phyloP scores from a whole-genome alignment of 2,113 vertebrate species.

The Oophaga pumilio region DNA sequence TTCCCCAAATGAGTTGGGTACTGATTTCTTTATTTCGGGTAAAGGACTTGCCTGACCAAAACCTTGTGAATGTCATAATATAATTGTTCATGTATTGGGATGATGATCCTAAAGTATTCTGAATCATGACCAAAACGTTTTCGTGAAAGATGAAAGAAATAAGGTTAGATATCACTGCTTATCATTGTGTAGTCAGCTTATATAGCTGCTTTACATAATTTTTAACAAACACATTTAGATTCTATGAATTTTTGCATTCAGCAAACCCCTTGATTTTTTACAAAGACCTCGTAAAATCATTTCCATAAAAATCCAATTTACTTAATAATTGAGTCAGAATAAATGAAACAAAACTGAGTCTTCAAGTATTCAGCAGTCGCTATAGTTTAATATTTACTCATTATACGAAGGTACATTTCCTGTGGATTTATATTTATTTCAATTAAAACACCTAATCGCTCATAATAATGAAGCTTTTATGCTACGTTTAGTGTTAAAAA shows the following conservation, averaged over 20 bases:
- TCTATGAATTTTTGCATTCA: background rate
- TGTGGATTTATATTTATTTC: constrained; percentile 37
- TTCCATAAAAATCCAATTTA: background rate
- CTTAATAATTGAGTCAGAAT: constrained; percentile 10
- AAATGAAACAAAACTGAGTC: background rate
- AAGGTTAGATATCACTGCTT: background rate
- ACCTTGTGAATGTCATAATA: too few relatives aligned
- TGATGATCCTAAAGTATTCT: too few relatives aligned
- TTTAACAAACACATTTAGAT: background rate
- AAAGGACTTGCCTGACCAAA: too few relatives aligned
- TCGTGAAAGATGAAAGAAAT: background rate
- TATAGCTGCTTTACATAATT: background rate
- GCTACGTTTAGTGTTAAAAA: constrained; percentile 16
- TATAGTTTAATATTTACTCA: constrained; percentile 36
- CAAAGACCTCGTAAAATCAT: background rate
- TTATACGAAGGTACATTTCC: constrained; percentile 20
- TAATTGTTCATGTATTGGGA: too few relatives aligned
- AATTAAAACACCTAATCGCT: constrained; percentile 45
- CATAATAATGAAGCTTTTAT: constrained; percentile 40
- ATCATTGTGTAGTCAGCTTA: background rate
- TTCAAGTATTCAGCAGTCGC: background rate
- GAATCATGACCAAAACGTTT: too few relatives aligned
- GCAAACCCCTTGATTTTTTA: background rate
- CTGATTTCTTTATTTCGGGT: too few relatives aligned
- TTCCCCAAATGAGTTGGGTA: too few relatives aligned